These are phyloP conservation scores for Xylocampa areola DNA, from an alignment of 2,888 invertebrate genomes.

Conservation along the genomic window DNA sequence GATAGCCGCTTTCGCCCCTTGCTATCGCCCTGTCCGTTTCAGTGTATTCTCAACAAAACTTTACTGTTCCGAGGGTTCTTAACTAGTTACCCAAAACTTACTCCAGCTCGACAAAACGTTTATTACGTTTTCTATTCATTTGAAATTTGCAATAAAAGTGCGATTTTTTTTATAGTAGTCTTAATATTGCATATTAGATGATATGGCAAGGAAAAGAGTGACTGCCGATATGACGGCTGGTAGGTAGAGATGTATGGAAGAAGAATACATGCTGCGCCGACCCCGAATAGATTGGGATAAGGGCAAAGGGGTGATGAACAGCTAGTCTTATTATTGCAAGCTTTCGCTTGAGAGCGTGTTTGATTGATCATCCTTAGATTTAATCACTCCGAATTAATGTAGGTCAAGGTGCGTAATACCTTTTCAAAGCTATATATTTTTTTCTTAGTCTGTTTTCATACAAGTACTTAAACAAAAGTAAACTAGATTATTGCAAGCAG, in stretches of 20 bases:
- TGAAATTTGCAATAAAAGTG: conserved; percentile 37
- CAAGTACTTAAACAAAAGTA: too few species aligned
- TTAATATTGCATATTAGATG: too few species aligned
- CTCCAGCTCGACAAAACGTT: conserved; percentile 34
- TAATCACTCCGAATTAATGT: conserved; percentile 49
- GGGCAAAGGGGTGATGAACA: too few species aligned
- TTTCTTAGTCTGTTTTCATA: conserved; percentile 12
- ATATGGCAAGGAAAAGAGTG: too few species aligned
- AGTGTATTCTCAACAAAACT: conserved; percentile 71
- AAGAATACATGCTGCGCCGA: too few species aligned
- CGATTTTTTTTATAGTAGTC: conserved; percentile 31
- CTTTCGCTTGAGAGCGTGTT: conserved; percentile 22
- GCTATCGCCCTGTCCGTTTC: conserved; percentile 77
- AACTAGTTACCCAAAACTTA: conserved; percentile 55
- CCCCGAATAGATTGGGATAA: too few species aligned
- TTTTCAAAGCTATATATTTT: conserved; percentile 13
- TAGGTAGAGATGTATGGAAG: too few species aligned
- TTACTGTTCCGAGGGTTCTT: conserved; percentile 59
- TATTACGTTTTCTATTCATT: conserved; percentile 48
- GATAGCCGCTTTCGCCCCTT: conserved; percentile 84
- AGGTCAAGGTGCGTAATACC: conserved; percentile 53
- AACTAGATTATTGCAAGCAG: too few species aligned
- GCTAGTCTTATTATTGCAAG: conserved; percentile 29
- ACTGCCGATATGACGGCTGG: too few species aligned
- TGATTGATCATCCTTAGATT: conserved; percentile 45